A percentile compares a stretch with the other conserved stretches of the same genome.
Conservation (phyloP, 1,140 invertebrate species). For the Eupristina koningsbergeri region DNA sequence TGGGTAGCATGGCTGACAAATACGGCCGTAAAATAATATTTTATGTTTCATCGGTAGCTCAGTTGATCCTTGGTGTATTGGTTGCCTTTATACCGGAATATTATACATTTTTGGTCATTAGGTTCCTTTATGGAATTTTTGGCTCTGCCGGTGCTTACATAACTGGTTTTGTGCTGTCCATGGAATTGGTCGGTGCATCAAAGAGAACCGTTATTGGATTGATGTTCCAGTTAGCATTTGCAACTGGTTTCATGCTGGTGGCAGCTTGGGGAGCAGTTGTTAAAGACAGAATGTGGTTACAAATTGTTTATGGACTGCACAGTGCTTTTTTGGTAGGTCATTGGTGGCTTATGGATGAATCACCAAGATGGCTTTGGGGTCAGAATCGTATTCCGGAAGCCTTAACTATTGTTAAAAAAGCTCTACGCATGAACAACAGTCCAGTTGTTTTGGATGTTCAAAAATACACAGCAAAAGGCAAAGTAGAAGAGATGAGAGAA, state of each 20-base stretch:
- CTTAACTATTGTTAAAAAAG: conserved; percentile 81
- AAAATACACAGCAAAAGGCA: conserved; percentile 77
- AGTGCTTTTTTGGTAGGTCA: conserved; percentile 82
- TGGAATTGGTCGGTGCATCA: conserved; percentile 88
- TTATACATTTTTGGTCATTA: conserved; percentile 79
- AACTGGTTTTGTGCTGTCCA: conserved; percentile 87
- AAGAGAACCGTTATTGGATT: conserved; percentile 88
- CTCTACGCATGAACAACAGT: conserved; percentile 80
- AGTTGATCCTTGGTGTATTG: conserved; percentile 80
- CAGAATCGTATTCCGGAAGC: conserved; percentile 82
- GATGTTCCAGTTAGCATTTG: conserved; percentile 86
- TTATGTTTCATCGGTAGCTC: conserved; percentile 81
- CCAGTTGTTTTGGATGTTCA: conserved; percentile 77
- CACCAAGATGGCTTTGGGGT: conserved; percentile 88
- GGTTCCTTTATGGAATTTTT: conserved; percentile 85
- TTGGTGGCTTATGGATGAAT: conserved; percentile 91
- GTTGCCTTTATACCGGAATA: conserved; percentile 85
- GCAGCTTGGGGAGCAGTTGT: conserved; percentile 87
- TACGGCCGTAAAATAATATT: conserved; percentile 87
- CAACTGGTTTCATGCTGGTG: conserved; percentile 86
- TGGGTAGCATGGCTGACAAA: conserved; percentile 91
- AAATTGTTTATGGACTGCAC: conserved; percentile 86
- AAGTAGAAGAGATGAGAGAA: conserved; percentile 66
- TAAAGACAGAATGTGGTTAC: conserved; percentile 81
- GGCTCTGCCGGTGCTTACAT: conserved; percentile 89